phyloP scores from a whole-genome alignment of 2,797 vertebrate genomes.

The Alcedo quadribrachys region DNA sequence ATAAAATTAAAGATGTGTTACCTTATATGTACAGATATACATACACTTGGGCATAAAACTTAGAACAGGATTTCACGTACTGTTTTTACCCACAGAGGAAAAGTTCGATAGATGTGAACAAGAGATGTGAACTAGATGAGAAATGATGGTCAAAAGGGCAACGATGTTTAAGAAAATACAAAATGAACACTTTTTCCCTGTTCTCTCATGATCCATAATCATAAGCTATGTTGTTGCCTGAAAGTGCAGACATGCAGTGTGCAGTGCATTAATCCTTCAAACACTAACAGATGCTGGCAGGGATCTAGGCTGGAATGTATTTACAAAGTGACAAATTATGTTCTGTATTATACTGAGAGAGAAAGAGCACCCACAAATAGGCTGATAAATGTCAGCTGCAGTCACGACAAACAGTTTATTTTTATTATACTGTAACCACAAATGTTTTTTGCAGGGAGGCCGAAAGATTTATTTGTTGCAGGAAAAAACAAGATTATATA shows the following conservation, averaged over 20 bases:
- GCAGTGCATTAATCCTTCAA: conserved; percentile 84
- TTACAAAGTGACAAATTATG: conserved; percentile 97
- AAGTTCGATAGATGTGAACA: background rate
- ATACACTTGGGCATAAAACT: background rate
- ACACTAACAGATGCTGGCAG: conserved; percentile 85
- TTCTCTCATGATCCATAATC: conserved; percentile 70
- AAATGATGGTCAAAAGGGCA: conserved; percentile 62
- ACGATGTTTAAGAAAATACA: conserved; percentile 47
- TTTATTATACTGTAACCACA: conserved; percentile 89
- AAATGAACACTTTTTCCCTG: conserved; percentile 46
- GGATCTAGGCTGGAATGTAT: conserved; percentile 89
- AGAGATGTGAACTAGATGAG: conserved; percentile 32
- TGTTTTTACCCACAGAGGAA: background rate
- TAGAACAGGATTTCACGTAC: background rate
- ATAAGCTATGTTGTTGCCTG: conserved; percentile 68
- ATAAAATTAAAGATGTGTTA: background rate
- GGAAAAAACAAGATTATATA: conserved; percentile 82
- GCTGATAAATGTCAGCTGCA: conserved; percentile 92
- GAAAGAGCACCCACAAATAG: conserved; percentile 89
- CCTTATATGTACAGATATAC: background rate
- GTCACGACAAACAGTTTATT: conserved; percentile 87
- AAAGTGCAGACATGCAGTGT: conserved; percentile 74
- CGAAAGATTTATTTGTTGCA: conserved; percentile 84
- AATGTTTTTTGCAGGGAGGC: conserved; percentile 76
- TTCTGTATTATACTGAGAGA: conserved; percentile 86